Percentiles rank a stretch among this genome's conserved stretches.
Evolutionary conservation across 2,888 invertebrate genomes (phyloP).

Genomic region (Keiferia lycopersicella): DNA sequence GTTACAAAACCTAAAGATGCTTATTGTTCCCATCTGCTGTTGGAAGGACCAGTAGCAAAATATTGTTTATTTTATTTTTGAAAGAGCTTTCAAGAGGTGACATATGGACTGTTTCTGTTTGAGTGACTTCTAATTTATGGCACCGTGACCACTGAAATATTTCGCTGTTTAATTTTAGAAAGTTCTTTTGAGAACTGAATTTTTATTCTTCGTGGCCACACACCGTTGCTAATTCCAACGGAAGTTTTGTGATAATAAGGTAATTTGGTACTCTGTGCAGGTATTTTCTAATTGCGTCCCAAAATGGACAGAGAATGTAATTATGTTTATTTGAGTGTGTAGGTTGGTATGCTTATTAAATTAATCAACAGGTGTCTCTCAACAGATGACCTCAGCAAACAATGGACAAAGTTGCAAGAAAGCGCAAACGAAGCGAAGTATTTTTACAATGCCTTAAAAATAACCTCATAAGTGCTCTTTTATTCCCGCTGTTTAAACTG

Average conservation of each 20-base stretch:
- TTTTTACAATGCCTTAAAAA: constrained; percentile 8
- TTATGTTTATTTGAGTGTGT: constrained; percentile 14
- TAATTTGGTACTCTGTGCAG: constrained; percentile 1
- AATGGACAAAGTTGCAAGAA: constrained; percentile 24
- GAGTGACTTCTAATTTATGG: constrained; percentile 68
- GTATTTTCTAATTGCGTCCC: constrained; percentile 24
- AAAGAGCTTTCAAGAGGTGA: constrained; percentile 70
- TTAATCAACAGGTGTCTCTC: constrained; percentile 37
- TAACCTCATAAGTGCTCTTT: neutral
- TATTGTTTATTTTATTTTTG: constrained; percentile 75
- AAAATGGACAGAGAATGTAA: constrained; percentile 14
- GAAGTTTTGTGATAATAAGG: constrained; percentile 20
- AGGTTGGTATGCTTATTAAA: constrained; percentile 28
- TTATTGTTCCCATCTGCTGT: constrained; percentile 68
- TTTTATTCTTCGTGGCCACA: constrained; percentile 48
- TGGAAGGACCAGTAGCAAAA: constrained; percentile 72
- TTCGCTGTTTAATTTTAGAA: constrained; percentile 70
- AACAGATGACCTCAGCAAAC: constrained; percentile 32
- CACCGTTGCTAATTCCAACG: constrained; percentile 54
- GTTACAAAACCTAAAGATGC: constrained; percentile 54
- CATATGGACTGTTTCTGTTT: constrained; percentile 67
- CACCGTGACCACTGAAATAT: constrained; percentile 60
- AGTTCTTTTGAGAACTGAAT: constrained; percentile 44
- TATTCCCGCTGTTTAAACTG: constrained; percentile 6
- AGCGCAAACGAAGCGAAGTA: constrained; percentile 12